Evolutionary conservation across 2,113 vertebrate genomes (phyloP), one percentile per base, ranked within the genome.

Genomic region (Lucifuga dentata): DNA sequence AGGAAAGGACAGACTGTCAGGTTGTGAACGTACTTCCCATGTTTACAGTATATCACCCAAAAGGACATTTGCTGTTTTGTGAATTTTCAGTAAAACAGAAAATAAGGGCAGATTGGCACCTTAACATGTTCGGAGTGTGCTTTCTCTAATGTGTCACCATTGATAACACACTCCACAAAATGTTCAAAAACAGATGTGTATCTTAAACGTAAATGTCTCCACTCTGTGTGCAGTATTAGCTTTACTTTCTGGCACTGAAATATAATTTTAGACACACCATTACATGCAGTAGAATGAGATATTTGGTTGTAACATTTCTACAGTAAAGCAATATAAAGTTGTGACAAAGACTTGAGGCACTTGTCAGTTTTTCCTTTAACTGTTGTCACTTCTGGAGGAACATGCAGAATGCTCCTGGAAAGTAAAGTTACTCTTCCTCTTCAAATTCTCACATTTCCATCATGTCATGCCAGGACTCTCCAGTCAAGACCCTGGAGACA

Each of bases 381-480:
- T 5, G 11, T 2, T 24, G 15, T 39, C 32, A 56, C 38, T 23
- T 32, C 19, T 52, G 21, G 24, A 32, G 11, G n/a, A 52, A 73
- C 16, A 20, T 11, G 46, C 46, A 73, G 53, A 72, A 83, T 76
- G 62, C 24, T 10, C 20, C 41, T 33, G 13, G 15, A 44, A 24
- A 32, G 15, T 23, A 21, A 59, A 56, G 40, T 41, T 45, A 38
- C 7, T n/a, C 12, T 13, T 29, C 40, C 36, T 20, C 52, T 56
- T 59, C 24, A 49, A 33, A 64, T 64, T 35, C 75, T 64, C 70
- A 55, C 33, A 41, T 65, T 71, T 79, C 68, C 45, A 72, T 48
- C 64, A 41, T 63, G 70, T 73, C 82, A 53, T 66, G 72, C 51
- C 19, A 20, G 63, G 53, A 44, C 76, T 84, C 24, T 59, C 8